Conservation (phyloP, 2,113 vertebrate species). For the Cebidichthys violaceus region DNA sequence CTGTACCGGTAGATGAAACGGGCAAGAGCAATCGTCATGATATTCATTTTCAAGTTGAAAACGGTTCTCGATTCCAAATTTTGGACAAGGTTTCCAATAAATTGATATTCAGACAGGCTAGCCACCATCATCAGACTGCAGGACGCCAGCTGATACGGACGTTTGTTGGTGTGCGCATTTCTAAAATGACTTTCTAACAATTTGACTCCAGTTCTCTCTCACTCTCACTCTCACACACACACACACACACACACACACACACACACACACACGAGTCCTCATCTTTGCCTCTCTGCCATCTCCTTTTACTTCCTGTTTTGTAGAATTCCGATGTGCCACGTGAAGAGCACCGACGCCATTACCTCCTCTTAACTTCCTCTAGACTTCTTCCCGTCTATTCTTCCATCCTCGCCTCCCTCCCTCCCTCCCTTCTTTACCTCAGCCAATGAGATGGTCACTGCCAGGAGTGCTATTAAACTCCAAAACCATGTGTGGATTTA, state of each 20-base stretch:
- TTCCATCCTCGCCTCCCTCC: not conserved
- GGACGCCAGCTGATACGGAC: not conserved
- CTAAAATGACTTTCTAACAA: slow-evolving; percentile 14
- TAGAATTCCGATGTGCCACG: slow-evolving; percentile 11
- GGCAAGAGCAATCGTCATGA: not conserved
- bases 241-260: too few relatives aligned
- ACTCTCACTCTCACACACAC: too few relatives aligned
- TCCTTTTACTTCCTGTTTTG: not conserved
- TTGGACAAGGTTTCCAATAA: not conserved
- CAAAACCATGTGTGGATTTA: slow-evolving; percentile 33
- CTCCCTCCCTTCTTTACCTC: not conserved
- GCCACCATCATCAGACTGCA: not conserved
- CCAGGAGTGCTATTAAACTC: slow-evolving; percentile 9
- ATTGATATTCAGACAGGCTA: not conserved
- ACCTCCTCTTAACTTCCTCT: slow-evolving; percentile 7
- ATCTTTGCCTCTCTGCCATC: not conserved
- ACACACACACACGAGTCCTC: slow-evolving; percentile 21
- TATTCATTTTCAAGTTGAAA: not conserved
- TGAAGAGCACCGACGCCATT: slow-evolving; percentile 25
- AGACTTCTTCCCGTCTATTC: not conserved
- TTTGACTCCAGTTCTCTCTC: not conserved
- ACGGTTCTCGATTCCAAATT: not conserved
- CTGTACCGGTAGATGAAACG: not conserved
- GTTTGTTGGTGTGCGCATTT: slow-evolving; percentile 5
- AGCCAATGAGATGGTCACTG: not conserved